Conservation (phyloP, 2,113 vertebrate genomes). For the Bucco capensis region DNA sequence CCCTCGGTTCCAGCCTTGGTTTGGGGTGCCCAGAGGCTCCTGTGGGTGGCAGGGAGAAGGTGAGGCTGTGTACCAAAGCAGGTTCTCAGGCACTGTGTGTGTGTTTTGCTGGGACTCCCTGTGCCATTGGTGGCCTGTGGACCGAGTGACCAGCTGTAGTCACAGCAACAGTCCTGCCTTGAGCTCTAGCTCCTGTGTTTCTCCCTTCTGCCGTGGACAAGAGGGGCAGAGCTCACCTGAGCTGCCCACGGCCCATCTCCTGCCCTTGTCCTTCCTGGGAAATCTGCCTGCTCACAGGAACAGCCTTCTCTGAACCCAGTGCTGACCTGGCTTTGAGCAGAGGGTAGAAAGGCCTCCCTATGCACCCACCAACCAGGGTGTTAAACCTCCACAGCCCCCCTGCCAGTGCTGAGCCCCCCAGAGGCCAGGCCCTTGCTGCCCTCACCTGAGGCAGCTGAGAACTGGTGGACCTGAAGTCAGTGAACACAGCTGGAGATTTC, state of each 20-base stretch:
- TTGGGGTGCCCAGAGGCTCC: neutral
- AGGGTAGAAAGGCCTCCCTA: rapidly evolving
- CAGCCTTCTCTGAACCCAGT: neutral
- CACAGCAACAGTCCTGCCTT: rapidly evolving
- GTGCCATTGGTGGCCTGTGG: neutral
- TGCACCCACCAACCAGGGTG: too few species aligned
- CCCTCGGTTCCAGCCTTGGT: neutral
- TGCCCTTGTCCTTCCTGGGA: neutral
- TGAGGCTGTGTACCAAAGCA: neutral
- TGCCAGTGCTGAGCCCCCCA: neutral
- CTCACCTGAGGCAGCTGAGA: neutral
- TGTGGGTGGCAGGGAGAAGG: neutral
- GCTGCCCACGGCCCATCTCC: neutral
- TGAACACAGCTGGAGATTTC: neutral
- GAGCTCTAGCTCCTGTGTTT: neutral
- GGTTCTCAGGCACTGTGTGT: neutral
- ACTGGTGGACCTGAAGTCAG: neutral
- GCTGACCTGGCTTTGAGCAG: neutral
- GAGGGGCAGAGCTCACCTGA: neutral
- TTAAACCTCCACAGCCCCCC: neutral
- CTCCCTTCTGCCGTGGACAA: neutral
- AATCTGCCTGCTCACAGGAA: rapidly evolving
- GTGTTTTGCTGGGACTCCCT: neutral
- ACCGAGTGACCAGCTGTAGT: neutral
- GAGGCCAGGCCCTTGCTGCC: rapidly evolving